Conservation (phyloP, 2,797 vertebrate species). For the Pseudochaenichthys georgianus region DNA sequence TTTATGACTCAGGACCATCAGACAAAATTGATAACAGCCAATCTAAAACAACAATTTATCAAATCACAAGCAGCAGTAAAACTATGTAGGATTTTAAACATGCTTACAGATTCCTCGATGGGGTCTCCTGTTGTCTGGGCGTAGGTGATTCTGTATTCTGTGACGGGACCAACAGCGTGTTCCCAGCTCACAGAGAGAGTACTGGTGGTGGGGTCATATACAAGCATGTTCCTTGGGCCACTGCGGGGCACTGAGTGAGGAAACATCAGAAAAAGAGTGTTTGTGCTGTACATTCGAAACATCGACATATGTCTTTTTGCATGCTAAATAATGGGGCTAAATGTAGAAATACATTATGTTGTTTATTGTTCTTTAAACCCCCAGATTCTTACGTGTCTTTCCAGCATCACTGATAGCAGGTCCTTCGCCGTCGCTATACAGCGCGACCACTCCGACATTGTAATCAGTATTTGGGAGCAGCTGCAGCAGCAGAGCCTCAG, state of each 20-base stretch:
- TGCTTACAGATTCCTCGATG: slow-evolving; percentile 95
- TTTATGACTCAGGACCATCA: background rate
- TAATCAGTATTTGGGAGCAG: slow-evolving; percentile 92
- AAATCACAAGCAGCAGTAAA: background rate
- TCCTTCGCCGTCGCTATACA: slow-evolving; percentile 95
- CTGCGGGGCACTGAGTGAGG: slow-evolving; percentile 89
- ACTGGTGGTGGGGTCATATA: slow-evolving; percentile 94
- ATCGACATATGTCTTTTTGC: background rate
- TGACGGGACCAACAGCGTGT: slow-evolving; percentile 93
- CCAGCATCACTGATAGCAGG: slow-evolving; percentile 85
- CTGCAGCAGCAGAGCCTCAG: slow-evolving; percentile 88
- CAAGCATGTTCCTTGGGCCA: slow-evolving; percentile 92
- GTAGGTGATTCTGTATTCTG: slow-evolving; percentile 94
- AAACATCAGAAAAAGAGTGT: background rate
- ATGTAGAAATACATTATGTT: background rate
- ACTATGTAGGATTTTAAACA: background rate
- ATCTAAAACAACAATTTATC: background rate
- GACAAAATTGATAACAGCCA: background rate
- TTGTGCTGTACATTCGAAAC: background rate
- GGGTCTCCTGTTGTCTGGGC: slow-evolving; percentile 94
- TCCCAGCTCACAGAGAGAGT: slow-evolving; percentile 97
- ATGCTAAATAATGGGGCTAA: background rate
- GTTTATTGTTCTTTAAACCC: slow-evolving; percentile 10
- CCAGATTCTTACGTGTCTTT: slow-evolving; percentile 89
- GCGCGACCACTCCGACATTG: slow-evolving; percentile 90